Evolutionary conservation across 1,140 invertebrate genomes (phyloP), one percentile per base, ranked within the genome.

Genomic region (Homalodisca vitripennis): DNA sequence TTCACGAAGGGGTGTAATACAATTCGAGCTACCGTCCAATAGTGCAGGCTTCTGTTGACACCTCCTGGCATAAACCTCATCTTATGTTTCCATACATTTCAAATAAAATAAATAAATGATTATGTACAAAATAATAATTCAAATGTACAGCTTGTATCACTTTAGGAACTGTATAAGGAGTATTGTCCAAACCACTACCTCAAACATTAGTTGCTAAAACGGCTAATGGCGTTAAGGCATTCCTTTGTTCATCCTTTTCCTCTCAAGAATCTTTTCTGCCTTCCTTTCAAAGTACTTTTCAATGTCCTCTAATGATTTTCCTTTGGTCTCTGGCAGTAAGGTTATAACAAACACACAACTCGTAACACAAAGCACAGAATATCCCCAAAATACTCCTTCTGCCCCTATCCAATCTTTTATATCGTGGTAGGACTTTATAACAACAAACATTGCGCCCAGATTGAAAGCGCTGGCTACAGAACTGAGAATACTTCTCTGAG

Each of bases 261-360:
- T 32, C 14, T 68, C 29, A 1, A 30, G 30, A 0, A 14, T 24
- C 14, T 32, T 57, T 34, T 53, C n/a, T 14, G 22, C 29, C 26
- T 72, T 71, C 2, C 57, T 66, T 67, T 77, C 73, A 69, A 78
- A 78, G 47, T 72, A 72, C 22, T 73, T 69, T 68, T 78, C 74
- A 14, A 86, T 83, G 75, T 87, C 84, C 66, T 85, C 83, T 22
- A 86, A 74, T 6, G 73, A 79, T 68, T 80, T 81, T 0, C 84
- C 84, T 73, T 85, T 85, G 0, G 84, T 86, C 77, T 87, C 85
- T 22, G 85, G 85, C 13, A 86, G 75, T 27, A 82, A 77, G 30
- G 83, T 74, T 13, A 74, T 77, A 41, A 84, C 75, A 66, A 84
- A 72, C 77, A 84, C 34, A 66, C 72, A 74, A 48, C 74, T 74